Base-by-base conservation (phyloP, 2,113 vertebrate species). In the Megaptera novaeangliae region DNA sequence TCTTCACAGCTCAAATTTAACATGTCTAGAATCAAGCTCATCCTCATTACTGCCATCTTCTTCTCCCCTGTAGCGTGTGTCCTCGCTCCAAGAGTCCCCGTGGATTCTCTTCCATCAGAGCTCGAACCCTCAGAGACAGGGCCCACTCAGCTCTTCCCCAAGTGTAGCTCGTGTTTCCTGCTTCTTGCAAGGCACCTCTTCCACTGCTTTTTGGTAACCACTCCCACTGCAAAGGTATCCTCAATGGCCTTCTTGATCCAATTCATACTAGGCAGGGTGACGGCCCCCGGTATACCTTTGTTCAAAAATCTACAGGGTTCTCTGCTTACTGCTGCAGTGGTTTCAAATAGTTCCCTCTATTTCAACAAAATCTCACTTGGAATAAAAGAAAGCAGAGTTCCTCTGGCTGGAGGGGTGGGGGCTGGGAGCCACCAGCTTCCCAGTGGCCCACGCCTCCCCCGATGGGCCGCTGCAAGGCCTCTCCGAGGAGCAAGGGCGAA, bases 71-170 rank as follows among this genome's bases (percentile, higher is more conserved):
- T 2, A 44, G 41, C 31, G 39, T 39, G 8, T 15, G 31, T 31
- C 20, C 44, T 41, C 6, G 0, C 46, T 34, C 23, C 21, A 17
- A 0, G 5, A 49, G 72, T 6, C 41, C 23, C 63, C 0, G 0
- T 6, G 17, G 31, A 23, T 25, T 49, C 25, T 18, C 36, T 41
- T 39, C 20, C 52, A 18, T 6, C 15, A 14, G 46, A 36, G 31
- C 59, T 68, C 31, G 10, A 21, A 41, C 20, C 3, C 46, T 25
- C 10, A 2, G 34, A 68, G 80, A 25, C 31, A 29, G 0, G 4
- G 71, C 87, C 59, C 44, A 10, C 23, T 18, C 23, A 14, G 39
- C 64, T 18, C 13, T 34, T 34, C 20, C 25, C 49, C 29, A 61
- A 23, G n/a, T 18, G 25, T 17, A 57, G 55, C 69, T 61, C 39